Conservation (phyloP, 2,888 invertebrate genomes). For the Thysanoteuthis rhombus region DNA sequence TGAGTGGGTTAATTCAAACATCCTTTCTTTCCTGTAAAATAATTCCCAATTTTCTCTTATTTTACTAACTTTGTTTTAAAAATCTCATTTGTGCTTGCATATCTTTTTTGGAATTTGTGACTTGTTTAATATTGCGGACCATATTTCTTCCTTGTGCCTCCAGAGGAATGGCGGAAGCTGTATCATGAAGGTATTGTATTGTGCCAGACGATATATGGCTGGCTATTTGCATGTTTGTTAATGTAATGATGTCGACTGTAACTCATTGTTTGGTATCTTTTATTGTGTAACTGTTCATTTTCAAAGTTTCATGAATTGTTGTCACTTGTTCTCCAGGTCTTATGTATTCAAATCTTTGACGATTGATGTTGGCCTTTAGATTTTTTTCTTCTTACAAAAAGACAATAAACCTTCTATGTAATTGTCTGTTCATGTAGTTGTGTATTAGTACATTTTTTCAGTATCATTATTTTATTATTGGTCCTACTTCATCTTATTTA, state of each 20-base stretch:
- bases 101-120: background rate
- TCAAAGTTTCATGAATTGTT: background rate
- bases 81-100: background rate
- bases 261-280: background rate
- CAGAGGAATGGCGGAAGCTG: conserved; percentile 20
- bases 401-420: too few species aligned
- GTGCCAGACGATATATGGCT: background rate
- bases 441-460: too few species aligned
- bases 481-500: too few species aligned
- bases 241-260: background rate
- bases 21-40: too few species aligned
- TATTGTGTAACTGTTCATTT: background rate
- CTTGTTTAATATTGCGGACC: background rate
- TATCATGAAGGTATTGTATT: conserved; percentile 24
- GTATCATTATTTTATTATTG: too few species aligned
- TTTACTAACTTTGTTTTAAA: background rate
- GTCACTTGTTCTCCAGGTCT: background rate
- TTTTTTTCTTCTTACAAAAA: too few species aligned
- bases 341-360: too few species aligned
- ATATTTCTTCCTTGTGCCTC: background rate
- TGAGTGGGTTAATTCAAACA: too few species aligned
- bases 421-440: too few species aligned
- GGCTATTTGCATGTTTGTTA: background rate
- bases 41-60: too few species aligned
- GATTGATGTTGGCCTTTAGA: too few species aligned